Conservation (phyloP, 2,797 vertebrate genomes). For the Typhlichthys eigenmanni region DNA sequence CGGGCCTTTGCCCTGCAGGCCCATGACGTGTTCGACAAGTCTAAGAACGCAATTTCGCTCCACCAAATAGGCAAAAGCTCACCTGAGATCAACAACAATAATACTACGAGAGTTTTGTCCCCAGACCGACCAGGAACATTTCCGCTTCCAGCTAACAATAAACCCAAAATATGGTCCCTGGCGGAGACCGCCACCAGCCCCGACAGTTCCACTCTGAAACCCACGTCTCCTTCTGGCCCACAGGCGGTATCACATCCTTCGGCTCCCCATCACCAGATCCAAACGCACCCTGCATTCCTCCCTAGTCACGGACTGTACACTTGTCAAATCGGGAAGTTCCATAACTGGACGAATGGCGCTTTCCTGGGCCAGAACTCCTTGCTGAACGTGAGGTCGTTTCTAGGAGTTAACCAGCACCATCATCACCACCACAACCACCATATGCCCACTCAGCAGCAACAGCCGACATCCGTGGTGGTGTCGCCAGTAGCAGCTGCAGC, state of each 20-base stretch:
- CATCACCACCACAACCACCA: constrained; percentile 75
- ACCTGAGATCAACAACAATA: constrained; percentile 79
- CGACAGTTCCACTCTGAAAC: constrained; percentile 86
- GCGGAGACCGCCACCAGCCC: constrained; percentile 96
- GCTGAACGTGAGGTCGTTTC: constrained; percentile 92
- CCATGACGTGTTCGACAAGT: constrained; percentile 84
- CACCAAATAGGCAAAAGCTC: constrained; percentile 79
- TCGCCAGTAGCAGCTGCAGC: constrained; percentile 76
- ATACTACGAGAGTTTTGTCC: constrained; percentile 85
- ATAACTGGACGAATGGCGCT: constrained; percentile 97
- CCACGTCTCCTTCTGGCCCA: constrained; percentile 83
- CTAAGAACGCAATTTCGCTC: constrained; percentile 81
- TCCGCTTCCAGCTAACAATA: constrained; percentile 88
- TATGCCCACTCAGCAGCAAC: constrained; percentile 81
- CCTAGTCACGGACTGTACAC: constrained; percentile 98
- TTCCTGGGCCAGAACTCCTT: constrained; percentile 95
- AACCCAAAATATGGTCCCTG: constrained; percentile 99
- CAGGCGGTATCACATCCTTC: constrained; percentile 61
- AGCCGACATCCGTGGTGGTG: constrained; percentile 81
- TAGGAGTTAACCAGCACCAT: constrained; percentile 92
- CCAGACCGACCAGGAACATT: constrained; percentile 82
- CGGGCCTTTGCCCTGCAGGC: constrained; percentile 81
- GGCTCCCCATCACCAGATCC: constrained; percentile 79
- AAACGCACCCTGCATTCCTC: constrained; percentile 91
- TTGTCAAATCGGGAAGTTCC: constrained; percentile 97